Conservation (phyloP, 2,113 vertebrate genomes). For the Morone saxatilis region DNA sequence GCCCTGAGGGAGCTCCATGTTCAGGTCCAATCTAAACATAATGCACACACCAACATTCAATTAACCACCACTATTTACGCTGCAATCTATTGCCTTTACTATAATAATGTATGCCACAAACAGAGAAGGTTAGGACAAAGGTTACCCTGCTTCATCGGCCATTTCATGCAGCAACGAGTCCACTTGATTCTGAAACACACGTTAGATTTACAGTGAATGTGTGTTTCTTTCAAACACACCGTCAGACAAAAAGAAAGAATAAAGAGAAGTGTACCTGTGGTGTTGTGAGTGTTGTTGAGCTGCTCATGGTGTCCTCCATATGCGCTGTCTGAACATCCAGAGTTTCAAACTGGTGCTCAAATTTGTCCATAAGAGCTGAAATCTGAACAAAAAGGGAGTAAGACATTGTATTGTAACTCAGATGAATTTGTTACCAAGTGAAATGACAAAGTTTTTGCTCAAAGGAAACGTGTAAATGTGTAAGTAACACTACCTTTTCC, state of each 20-base stretch:
- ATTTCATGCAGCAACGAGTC: slow-evolving; percentile 92
- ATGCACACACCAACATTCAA: slow-evolving; percentile 28
- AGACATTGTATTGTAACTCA: background rate
- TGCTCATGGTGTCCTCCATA: slow-evolving; percentile 99
- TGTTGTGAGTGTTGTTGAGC: slow-evolving; percentile 94
- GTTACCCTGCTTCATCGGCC: slow-evolving; percentile 95
- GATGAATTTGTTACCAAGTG: background rate
- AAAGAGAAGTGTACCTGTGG: slow-evolving; percentile 86
- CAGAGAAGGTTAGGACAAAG: background rate
- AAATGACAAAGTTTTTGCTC: background rate
- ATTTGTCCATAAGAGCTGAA: slow-evolving; percentile 94
- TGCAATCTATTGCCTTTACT: too few relatives aligned
- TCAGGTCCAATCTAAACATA: slow-evolving; percentile 91
- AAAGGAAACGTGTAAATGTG: background rate
- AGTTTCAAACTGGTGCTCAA: slow-evolving; percentile 97
- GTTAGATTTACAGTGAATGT: background rate
- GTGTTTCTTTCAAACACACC: background rate
- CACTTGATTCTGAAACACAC: slow-evolving; percentile 90
- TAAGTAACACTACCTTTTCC: slow-evolving; percentile 88
- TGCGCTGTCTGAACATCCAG: slow-evolving; percentile 95
- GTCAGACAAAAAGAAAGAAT: background rate
- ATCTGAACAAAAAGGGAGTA: slow-evolving; percentile 82
- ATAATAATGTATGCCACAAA: background rate
- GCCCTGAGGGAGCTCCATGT: slow-evolving; percentile 97
- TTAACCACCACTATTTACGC: background rate